Base-by-base conservation (phyloP, 2,888 invertebrate species). In the Diarsia mendica region DNA sequence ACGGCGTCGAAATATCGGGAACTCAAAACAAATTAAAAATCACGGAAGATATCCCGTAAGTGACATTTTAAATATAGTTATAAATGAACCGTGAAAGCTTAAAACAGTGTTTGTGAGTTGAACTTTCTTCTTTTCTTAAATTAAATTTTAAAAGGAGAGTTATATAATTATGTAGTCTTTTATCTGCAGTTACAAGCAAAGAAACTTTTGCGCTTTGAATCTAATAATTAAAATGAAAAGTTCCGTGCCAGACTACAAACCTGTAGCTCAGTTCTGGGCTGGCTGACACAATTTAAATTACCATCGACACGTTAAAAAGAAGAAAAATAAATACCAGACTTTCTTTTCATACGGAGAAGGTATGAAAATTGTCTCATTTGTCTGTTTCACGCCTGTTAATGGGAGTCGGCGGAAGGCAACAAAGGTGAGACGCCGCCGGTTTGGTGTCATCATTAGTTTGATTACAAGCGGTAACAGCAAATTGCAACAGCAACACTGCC, bases 401-500 rank as follows among this genome's bases (percentile, higher is more conserved):
- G 51, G 39, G 2, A 46, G 49, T 13, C 13, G n/a, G 8, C 6
- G 5, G 20, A 23, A 63, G 48, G 20, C 23, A 39, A 46, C n/a
- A 48, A 39, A 44, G 23, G 18, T 3, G 49, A 51, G 3, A 44
- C 10, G 13, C 18, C 46, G 3, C 44, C 13, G 13, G n/a, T 28
- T 15, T n/a, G 61, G 15, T 63, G n/a, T 23, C 60, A 49, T 63
- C 66, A 70, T 60, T 67, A 64, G 44, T 18, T 15, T 48, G 13
- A 65, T 67, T 65, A 60, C 18, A 44, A 58, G 49, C 46, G 39
- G 55, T 39, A 39, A 39, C 39, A 39, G 39, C 39, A 39, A 39
- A 39, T 39, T 39, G 39, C 39, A 39, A 39, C 39, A 39, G 39
- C 39, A 39, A 39, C 39, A 39, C 39, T 39, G 39, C 39, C 39